Percentiles rank a stretch among this genome's conserved stretches.
Evolutionary conservation across 2,888 invertebrate genomes (phyloP).

Genomic region (Trissolcus brochymenae): DNA sequence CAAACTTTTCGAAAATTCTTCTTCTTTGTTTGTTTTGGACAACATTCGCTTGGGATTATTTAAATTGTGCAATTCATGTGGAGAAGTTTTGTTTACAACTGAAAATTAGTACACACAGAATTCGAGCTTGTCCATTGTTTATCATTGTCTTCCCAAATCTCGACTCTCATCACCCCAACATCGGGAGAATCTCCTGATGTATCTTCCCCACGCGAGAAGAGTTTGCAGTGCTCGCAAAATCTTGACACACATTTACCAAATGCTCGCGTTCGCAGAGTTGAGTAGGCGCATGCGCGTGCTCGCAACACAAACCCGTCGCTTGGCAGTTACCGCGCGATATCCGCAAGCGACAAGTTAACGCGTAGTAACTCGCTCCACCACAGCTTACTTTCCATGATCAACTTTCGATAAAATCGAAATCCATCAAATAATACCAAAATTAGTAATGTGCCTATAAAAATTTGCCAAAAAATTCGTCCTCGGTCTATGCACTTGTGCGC

Average conservation of each 20-base stretch:
- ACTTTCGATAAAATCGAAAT: no score
- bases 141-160: slow-evolving; percentile 4
- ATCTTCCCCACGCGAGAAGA: background rate
- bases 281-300: slow-evolving; percentile 29
- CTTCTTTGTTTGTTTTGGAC: background rate
- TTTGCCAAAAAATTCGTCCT: no score
- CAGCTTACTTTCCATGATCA: no score
- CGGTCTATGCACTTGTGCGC: background rate
- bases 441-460: no score
- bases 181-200: background rate
- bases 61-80: background rate
- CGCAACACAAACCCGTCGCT: slow-evolving; percentile 21
- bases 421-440: no score
- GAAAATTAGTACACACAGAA: background rate
- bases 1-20: background rate
- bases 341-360: slow-evolving; percentile 35
- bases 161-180: background rate
- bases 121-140: background rate
- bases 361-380: slow-evolving; percentile 13
- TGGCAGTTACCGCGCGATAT: slow-evolving; percentile 42
- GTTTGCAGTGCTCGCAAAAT: slow-evolving; percentile 14
- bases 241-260: slow-evolving; percentile 36
- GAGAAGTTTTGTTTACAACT: background rate
- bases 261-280: background rate
- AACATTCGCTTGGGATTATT: background rate